phyloP scores from a whole-genome alignment of 2,888 invertebrate genomes.

The Stramonita haemastoma region DNA sequence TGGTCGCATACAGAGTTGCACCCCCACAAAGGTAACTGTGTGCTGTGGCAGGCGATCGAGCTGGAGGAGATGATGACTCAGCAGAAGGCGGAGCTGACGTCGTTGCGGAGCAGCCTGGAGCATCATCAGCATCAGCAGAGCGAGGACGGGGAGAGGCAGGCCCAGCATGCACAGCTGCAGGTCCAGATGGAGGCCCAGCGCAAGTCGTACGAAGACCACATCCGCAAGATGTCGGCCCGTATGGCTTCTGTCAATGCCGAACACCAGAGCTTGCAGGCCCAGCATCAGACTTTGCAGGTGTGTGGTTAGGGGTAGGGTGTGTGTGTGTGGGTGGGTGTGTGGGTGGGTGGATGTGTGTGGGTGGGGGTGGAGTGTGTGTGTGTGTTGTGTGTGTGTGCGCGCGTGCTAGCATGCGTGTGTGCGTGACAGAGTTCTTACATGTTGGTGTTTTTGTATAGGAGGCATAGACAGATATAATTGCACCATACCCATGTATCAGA shows the following conservation, averaged over 20 bases:
- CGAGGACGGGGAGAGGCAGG: constrained; percentile 32
- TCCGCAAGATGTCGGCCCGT: background rate
- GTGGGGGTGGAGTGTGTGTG: background rate
- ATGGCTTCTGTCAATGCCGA: constrained; percentile 30
- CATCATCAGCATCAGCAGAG: constrained; percentile 36
- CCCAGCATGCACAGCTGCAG: constrained; percentile 30
- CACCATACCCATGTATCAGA: too few relatives aligned
- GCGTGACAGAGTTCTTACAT: too few relatives aligned
- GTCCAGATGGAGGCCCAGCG: constrained; percentile 31
- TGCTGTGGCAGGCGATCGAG: constrained; percentile 29
- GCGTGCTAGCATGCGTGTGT: background rate
- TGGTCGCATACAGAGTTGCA: too few relatives aligned
- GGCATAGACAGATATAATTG: too few relatives aligned
- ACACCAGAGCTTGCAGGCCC: constrained; percentile 45
- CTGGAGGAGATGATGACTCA: constrained; percentile 43
- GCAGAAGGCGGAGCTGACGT: constrained; percentile 24
- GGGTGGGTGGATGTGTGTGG: background rate
- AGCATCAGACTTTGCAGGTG: background rate
- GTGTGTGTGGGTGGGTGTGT: background rate
- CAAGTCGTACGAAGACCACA: constrained; percentile 11
- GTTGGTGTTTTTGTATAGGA: too few relatives aligned
- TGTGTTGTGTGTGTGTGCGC: background rate
- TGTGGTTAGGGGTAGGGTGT: background rate
- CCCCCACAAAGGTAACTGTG: too few relatives aligned
- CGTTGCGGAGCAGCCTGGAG: background rate